phyloP scores from a whole-genome alignment of 1,140 invertebrate genomes.

The Bombus terrestris region DNA sequence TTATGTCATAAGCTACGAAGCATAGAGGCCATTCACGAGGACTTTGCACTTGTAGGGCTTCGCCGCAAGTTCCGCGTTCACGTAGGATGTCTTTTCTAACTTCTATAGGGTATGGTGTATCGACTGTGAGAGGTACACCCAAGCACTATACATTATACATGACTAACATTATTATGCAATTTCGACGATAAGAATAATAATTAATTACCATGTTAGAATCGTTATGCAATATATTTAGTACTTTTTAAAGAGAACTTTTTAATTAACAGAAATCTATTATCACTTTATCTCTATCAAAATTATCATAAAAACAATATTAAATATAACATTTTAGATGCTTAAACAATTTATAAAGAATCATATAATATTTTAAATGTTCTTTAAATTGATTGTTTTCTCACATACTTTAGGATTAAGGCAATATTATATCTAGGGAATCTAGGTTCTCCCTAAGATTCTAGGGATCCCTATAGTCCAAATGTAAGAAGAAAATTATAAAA shows the following conservation, averaged over 20 bases:
- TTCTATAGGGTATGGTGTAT: not conserved
- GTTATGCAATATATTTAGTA: not conserved
- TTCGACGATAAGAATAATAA: not conserved
- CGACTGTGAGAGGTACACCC: not conserved
- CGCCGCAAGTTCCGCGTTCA: slow-evolving; percentile 25
- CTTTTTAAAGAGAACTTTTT: not conserved
- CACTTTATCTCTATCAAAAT: not conserved
- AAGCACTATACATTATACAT: not conserved
- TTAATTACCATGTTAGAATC: not conserved
- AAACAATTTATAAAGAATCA: too few relatives aligned
- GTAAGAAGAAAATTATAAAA: not conserved
- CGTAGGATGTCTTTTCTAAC: slow-evolving; percentile 41
- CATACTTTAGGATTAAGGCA: too few relatives aligned
- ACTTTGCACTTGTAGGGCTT: slow-evolving; percentile 52
- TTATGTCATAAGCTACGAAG: slow-evolving; percentile 74
- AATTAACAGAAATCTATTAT: not conserved
- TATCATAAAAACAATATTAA: not conserved
- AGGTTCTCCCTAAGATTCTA: too few relatives aligned
- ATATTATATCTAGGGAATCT: too few relatives aligned
- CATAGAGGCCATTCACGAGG: slow-evolving; percentile 61
- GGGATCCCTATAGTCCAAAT: too few relatives aligned
- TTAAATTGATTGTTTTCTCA: too few relatives aligned
- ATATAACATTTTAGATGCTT: too few relatives aligned
- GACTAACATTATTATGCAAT: not conserved
- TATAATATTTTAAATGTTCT: too few relatives aligned